Base-by-base conservation (phyloP, 2,888 invertebrate genomes). In the Morpho helenor region DNA sequence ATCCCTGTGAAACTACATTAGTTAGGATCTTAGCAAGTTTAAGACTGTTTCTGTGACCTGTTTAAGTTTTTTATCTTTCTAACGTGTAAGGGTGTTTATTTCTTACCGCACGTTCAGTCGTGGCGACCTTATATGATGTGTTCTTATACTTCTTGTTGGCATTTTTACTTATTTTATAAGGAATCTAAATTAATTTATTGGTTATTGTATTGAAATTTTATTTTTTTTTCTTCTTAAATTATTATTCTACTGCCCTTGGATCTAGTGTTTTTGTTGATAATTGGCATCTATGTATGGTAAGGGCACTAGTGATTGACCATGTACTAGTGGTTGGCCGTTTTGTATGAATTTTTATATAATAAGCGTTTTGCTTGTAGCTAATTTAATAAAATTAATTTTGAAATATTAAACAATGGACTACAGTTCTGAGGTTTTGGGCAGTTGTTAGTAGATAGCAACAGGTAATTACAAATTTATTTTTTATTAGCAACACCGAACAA, bases 41-140 rank as follows among this genome's bases (percentile, higher is more conserved):
- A 91, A 91, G 91, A 91, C 91, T 91, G 91, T 91, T 84, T 88
- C 88, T 87, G 91, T 91, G 91, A 91, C 91, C 91, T 91, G 91
- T 91, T 90, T 87, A 83, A 79, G 84, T 87, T 87, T 87, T 67
- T 84, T 86, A 85, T 85, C 84, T 85, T 82, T 85, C 84, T 84
- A 82, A 82, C 79, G 76, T 79, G 85, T 86, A 86, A 83, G 80
- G 82, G 75, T 74, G 69, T 71, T 70, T 78, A 75, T 72, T 76
- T 68, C 64, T 65, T 61, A 61, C 63, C 67, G 74, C 78, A 74
- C 77, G 72, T 71, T 68, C 69, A 69, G 75, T 65, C 69, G 68
- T 62, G 60, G 45, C 49, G 63, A 81, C 86, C 82, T 82, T 85
- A 83, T 83, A 71, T 84, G 77, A 88, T 90, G 90, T 90, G 89